These are phyloP conservation scores for Drosophila monieri DNA, from an alignment of 2,888 invertebrate species.

Conservation along the genomic window DNA sequence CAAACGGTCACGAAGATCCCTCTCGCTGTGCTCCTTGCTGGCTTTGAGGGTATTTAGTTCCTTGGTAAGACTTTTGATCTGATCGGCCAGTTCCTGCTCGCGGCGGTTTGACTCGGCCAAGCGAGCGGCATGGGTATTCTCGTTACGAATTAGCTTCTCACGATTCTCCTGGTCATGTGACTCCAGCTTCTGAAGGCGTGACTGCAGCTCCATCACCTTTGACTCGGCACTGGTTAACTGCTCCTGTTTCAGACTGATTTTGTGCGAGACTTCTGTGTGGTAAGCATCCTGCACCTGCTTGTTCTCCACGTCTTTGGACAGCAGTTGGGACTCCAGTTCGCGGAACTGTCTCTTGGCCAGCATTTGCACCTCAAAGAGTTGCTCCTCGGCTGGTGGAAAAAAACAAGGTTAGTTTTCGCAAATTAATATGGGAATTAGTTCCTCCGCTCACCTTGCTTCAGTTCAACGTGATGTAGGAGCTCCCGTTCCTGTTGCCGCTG, in stretches of 20 bases:
- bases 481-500: constrained; percentile 80
- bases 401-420: neutral
- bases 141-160: constrained; percentile 72
- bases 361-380: constrained; percentile 83
- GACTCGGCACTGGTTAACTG: constrained; percentile 84
- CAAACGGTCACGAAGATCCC: constrained; percentile 82
- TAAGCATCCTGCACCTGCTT: constrained; percentile 74
- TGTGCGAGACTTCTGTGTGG: constrained; percentile 71
- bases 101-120: constrained; percentile 70
- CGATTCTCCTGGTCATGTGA: constrained; percentile 74
- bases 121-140: constrained; percentile 71
- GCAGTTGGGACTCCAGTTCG: constrained; percentile 76
- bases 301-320: constrained; percentile 73
- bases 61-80: constrained; percentile 75
- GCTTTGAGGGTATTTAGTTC: constrained; percentile 78
- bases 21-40: constrained; percentile 76
- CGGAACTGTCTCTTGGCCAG: constrained; percentile 78
- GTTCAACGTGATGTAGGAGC: constrained; percentile 80
- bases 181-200: constrained; percentile 71
- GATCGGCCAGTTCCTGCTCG: constrained; percentile 81
- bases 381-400: constrained; percentile 85
- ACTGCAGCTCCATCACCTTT: constrained; percentile 75
- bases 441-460: constrained; percentile 79
- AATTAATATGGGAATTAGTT: neutral
- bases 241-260: constrained; percentile 76